Percentiles rank a stretch among this genome's conserved stretches.
These are phyloP conservation scores for Nematostella vectensis DNA, from an alignment of 92 coral and sea anemone genomes.

Conservation along the genomic window DNA sequence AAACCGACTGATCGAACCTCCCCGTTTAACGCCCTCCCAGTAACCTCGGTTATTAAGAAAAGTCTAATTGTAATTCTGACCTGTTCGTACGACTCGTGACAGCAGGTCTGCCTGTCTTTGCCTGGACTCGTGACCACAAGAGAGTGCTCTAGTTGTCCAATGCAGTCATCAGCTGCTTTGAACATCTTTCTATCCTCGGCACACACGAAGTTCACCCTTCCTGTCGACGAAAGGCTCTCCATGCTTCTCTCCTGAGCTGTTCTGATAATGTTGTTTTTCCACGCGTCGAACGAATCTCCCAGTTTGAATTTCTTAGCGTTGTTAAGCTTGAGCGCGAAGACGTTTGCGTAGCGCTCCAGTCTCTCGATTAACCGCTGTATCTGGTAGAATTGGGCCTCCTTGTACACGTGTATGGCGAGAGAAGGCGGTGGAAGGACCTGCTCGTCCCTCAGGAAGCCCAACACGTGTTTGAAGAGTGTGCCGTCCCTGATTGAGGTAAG, in stretches of 20 bases:
- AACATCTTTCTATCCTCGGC: constrained; percentile 58
- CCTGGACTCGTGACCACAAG: constrained; percentile 41
- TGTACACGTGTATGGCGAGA: constrained; percentile 73
- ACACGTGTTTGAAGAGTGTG: constrained; percentile 53
- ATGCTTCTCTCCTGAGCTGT: constrained; percentile 80
- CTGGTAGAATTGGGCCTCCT: constrained; percentile 87
- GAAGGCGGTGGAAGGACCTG: constrained; percentile 59
- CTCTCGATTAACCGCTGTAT: constrained; percentile 57
- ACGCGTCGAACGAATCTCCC: constrained; percentile 57
- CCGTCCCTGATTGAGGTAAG: constrained; percentile 68
- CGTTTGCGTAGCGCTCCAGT: constrained; percentile 76
- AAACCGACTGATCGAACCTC: no score
- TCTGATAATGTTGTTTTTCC: constrained; percentile 67
- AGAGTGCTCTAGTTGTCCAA: constrained; percentile 67
- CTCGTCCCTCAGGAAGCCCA: constrained; percentile 74
- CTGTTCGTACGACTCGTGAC: constrained; percentile 63
- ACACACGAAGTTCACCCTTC: constrained; percentile 63
- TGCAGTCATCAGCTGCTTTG: constrained; percentile 48
- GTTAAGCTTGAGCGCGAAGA: constrained; percentile 70
- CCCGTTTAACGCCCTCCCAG: no score
- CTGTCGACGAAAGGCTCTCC: constrained; percentile 40
- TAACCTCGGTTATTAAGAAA: no score
- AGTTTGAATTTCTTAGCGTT: constrained; percentile 63
- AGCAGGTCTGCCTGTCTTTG: constrained; percentile 37
- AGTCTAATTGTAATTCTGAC: no score